phyloP scores from a whole-genome alignment of 1,140 invertebrate species.

The Campoletis sonorensis region DNA sequence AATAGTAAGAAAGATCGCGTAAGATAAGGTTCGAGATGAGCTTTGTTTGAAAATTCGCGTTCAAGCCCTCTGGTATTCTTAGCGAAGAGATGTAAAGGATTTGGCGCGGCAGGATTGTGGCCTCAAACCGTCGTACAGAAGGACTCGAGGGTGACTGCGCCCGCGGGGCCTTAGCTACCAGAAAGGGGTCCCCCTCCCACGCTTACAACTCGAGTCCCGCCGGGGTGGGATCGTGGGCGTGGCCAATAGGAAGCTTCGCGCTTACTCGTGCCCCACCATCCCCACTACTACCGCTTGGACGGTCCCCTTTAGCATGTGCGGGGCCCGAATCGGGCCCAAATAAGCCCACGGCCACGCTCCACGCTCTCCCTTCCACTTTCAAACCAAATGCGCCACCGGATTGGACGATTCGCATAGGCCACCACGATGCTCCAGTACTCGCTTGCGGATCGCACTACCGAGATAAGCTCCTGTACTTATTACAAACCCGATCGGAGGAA shows the following conservation, averaged over 20 bases:
- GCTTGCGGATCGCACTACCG: constrained; percentile 28
- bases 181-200: constrained; percentile 52
- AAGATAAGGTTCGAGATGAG: not conserved
- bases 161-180: constrained; percentile 76
- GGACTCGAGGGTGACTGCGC: constrained; percentile 77
- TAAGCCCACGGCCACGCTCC: constrained; percentile 11
- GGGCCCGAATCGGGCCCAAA: constrained; percentile 54
- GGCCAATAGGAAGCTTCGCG: constrained; percentile 55
- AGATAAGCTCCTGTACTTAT: constrained; percentile 53
- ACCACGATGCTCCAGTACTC: constrained; percentile 27
- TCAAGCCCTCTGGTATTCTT: not conserved
- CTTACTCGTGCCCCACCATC: constrained; percentile 35
- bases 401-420: constrained; percentile 39
- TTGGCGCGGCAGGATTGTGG: constrained; percentile 63
- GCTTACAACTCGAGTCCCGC: not conserved
- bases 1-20: not conserved
- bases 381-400: constrained; percentile 33
- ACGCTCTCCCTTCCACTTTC: constrained; percentile 18
- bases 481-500: constrained; percentile 32
- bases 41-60: not conserved
- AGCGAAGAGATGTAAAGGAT: constrained; percentile 58
- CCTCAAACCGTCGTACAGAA: constrained; percentile 74
- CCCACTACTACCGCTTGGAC: constrained; percentile 61
- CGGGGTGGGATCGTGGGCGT: constrained; percentile 60
- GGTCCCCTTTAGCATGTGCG: not conserved